phyloP scores from a whole-genome alignment of 2,797 vertebrate genomes.

The Harpagifer antarcticus region DNA sequence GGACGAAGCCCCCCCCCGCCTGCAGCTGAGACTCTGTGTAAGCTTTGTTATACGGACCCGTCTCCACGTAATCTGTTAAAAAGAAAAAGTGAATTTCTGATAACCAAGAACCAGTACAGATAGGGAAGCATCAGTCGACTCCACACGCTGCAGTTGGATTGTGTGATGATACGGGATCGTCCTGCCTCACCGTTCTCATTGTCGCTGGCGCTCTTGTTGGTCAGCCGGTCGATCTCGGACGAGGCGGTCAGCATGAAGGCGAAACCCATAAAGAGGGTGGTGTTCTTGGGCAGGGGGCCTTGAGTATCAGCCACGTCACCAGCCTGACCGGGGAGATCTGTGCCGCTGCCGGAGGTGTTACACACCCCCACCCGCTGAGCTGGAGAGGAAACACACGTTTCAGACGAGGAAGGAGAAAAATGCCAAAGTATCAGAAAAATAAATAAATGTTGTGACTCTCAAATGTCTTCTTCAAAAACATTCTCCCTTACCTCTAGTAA shows the following conservation, averaged over 20 bases:
- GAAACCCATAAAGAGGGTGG: slow-evolving; percentile 95
- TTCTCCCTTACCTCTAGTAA: not conserved
- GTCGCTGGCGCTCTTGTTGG: slow-evolving; percentile 84
- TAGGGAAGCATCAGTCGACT: not conserved
- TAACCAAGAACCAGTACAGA: not conserved
- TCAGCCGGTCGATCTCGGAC: slow-evolving; percentile 88
- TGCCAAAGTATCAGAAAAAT: fast-evolving
- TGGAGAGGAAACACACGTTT: slow-evolving; percentile 20
- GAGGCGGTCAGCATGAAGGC: slow-evolving; percentile 96
- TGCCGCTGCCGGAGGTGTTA: slow-evolving; percentile 87
- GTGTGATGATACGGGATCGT: fast-evolving
- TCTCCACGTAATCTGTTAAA: slow-evolving; percentile 87
- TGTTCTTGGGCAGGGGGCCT: slow-evolving; percentile 91
- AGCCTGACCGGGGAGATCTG: slow-evolving; percentile 75
- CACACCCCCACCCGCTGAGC: slow-evolving; percentile 76
- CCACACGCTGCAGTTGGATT: fast-evolving
- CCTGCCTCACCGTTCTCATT: slow-evolving; percentile 77
- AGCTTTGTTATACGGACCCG: slow-evolving; percentile 90
- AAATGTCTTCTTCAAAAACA: slow-evolving; percentile 14
- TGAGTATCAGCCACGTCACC: slow-evolving; percentile 81
- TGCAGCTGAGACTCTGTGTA: slow-evolving; percentile 93
- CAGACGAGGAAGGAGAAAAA: not conserved
- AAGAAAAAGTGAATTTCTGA: not conserved
- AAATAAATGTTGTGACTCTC: not conserved
- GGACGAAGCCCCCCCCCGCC: slow-evolving; percentile 93